Evolutionary conservation across 2,113 vertebrate species (phyloP).

Genomic region (Archocentrus centrarchus): DNA sequence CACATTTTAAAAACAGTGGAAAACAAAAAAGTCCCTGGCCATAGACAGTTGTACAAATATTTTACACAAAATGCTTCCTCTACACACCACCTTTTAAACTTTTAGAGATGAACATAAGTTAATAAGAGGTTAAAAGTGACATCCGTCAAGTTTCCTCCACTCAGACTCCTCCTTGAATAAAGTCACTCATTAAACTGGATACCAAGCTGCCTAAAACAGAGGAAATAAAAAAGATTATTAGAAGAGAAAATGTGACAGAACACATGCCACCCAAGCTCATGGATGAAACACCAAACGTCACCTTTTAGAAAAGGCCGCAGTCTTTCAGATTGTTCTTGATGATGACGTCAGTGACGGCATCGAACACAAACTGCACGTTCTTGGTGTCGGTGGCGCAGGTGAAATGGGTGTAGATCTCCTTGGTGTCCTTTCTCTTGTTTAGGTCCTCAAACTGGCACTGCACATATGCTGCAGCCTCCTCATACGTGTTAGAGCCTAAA

Average conservation of each 20-base stretch:
- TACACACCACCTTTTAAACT: conserved; percentile 84
- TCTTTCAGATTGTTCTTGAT: conserved; percentile 99
- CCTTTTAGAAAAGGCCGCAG: conserved; percentile 94
- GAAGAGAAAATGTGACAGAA: not conserved
- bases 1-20: conserved; percentile 73
- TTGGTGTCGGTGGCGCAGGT: conserved; percentile 98
- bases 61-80: conserved; percentile 83
- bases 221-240: conserved; percentile 14
- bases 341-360: conserved; percentile 98
- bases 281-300: not conserved
- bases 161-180: conserved; percentile 62
- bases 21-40: conserved; percentile 77
- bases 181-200: conserved; percentile 52
- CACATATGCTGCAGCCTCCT: conserved; percentile 95
- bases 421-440: conserved; percentile 98
- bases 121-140: conserved; percentile 83
- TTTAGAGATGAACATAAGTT: conserved; percentile 87
- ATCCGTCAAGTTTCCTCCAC: conserved; percentile 69
- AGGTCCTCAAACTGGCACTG: conserved; percentile 97
- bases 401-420: conserved; percentile 99
- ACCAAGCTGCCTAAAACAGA: conserved; percentile 42
- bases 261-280: accelerated
- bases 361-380: conserved; percentile 99
- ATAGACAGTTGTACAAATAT: conserved; percentile 92
- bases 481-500: conserved; percentile 92